phyloP scores from a whole-genome alignment of 2,113 vertebrate species.

The Hippocampus guttulatus region DNA sequence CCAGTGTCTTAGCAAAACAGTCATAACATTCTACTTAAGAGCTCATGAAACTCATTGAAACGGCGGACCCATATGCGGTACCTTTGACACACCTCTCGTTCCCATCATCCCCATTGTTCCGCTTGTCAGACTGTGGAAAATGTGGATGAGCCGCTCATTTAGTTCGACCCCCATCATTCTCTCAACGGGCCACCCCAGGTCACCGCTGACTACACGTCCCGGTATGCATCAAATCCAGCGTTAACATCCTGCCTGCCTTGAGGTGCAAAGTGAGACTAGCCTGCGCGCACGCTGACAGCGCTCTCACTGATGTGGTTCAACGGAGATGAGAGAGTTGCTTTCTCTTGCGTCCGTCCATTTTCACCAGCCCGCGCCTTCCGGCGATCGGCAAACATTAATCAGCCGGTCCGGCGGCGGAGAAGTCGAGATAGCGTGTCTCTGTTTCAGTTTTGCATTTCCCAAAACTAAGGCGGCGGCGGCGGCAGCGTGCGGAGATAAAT shows the following conservation, averaged over 20 bases:
- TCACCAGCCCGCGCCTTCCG: constrained; percentile 11
- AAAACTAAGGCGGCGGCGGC: constrained; percentile 10
- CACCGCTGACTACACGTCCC: constrained; percentile 30
- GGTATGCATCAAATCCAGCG: constrained; percentile 39
- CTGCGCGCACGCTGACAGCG: constrained; percentile 4
- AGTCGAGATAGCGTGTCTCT: constrained; percentile 29
- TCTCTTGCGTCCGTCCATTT: constrained; percentile 21
- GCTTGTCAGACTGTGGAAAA: constrained; percentile 59
- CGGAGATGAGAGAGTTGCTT: constrained; percentile 34
- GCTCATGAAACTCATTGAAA: constrained; percentile 16
- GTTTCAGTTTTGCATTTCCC: constrained; percentile 27
- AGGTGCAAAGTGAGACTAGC: constrained; percentile 14
- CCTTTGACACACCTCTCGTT: constrained; percentile 19
- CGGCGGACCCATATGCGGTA: background rate
- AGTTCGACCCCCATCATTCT: constrained; percentile 14
- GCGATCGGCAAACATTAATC: constrained; percentile 15
- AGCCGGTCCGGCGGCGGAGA: constrained; percentile 8
- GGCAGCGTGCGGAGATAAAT: constrained; percentile 24
- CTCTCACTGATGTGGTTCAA: background rate
- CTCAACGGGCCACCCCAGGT: constrained; percentile 26
- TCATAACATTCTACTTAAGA: constrained; percentile 29
- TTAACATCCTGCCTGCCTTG: constrained; percentile 15
- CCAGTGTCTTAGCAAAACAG: constrained; percentile 5
- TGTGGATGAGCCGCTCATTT: constrained; percentile 46
- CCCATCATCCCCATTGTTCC: constrained; percentile 15